Conservation (phyloP, 2,113 vertebrate genomes). For the Chamaea fasciata region DNA sequence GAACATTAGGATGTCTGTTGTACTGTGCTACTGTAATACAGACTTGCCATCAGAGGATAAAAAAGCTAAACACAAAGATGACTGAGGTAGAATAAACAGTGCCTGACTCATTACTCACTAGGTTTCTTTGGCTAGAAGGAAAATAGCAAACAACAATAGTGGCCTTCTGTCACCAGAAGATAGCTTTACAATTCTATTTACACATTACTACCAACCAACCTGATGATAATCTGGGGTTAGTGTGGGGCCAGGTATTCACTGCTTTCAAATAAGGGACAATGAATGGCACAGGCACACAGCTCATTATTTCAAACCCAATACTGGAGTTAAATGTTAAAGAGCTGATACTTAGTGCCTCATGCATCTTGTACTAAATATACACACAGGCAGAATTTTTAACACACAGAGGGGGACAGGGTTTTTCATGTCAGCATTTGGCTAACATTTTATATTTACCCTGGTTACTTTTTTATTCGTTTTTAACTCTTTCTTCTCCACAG, state of each 20-base stretch:
- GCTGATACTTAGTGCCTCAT: not conserved
- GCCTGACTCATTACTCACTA: not conserved
- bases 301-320: not conserved
- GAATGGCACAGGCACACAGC: not conserved
- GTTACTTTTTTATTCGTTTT: not conserved
- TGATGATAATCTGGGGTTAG: constrained; percentile 15
- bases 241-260: constrained; percentile 11
- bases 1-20: constrained; percentile 30
- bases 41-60: constrained; percentile 28
- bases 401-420: not conserved
- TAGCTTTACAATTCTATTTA: constrained; percentile 20
- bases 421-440: not conserved
- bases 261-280: constrained; percentile 8
- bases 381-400: not conserved
- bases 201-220: constrained; percentile 24
- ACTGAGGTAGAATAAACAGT: not conserved
- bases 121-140: not conserved
- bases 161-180: not conserved
- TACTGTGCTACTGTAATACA: constrained; percentile 16
- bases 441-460: not conserved
- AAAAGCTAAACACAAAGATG: not conserved
- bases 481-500: not conserved
- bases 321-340: not conserved
- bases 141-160: not conserved
- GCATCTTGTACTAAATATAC: not conserved